Evolutionary conservation across 1,140 invertebrate genomes (phyloP).

Genomic region (Acromyrmex charruanus): DNA sequence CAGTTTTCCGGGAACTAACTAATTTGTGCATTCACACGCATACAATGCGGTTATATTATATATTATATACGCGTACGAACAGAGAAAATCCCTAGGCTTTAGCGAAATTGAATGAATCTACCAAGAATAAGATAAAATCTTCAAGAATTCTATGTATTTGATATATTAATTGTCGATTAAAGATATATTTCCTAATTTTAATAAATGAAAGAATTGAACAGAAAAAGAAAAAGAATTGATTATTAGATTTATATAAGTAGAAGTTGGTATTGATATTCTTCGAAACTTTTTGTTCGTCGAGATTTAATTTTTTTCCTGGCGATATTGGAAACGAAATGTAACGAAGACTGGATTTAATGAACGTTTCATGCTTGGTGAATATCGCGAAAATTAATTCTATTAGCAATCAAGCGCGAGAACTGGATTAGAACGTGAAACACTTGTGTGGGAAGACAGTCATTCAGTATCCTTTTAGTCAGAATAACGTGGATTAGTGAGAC

Average conservation of each 20-base stretch:
- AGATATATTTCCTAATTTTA: constrained; percentile 8
- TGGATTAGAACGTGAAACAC: constrained; percentile 63
- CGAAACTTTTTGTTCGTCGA: background rate
- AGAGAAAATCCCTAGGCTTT: background rate
- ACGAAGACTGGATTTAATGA: constrained; percentile 20
- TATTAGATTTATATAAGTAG: constrained; percentile 11
- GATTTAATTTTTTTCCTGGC: constrained; percentile 9
- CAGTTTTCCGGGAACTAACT: constrained; percentile 47
- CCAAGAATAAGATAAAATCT: constrained; percentile 44
- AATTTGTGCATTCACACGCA: constrained; percentile 55
- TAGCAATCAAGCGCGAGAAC: constrained; percentile 65
- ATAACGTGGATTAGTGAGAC: constrained; percentile 60
- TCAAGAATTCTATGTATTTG: constrained; percentile 7
- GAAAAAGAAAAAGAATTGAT: background rate
- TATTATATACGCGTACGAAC: constrained; percentile 45
- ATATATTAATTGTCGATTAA: constrained; percentile 56
- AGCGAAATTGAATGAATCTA: constrained; percentile 42
- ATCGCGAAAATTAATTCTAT: constrained; percentile 67
- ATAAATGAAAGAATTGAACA: constrained; percentile 16
- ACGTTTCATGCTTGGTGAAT: constrained; percentile 59
- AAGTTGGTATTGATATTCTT: constrained; percentile 22
- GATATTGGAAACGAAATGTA: constrained; percentile 40
- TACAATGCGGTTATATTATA: background rate
- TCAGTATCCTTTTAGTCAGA: constrained; percentile 66
- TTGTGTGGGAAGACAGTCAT: constrained; percentile 43